Base-by-base conservation (phyloP, 2,797 vertebrate species). In the Champsocephalus esox region DNA sequence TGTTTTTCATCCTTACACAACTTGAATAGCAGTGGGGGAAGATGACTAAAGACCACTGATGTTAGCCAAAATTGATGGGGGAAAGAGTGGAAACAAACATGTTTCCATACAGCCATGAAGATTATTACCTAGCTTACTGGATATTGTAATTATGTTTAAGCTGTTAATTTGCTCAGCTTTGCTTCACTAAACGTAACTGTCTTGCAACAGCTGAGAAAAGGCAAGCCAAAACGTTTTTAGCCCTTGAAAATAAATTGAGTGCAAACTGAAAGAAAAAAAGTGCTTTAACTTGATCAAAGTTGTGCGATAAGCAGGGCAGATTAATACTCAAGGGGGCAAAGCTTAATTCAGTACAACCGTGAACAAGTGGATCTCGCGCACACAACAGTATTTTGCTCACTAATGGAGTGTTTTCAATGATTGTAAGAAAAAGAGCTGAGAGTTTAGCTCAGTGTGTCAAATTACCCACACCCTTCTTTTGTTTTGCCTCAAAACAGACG, bases 401-500 rank as follows among this genome's bases (percentile, higher is more conserved):
- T 88, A 92, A 87, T 85, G 60, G 73, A 84, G 73, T 79, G 82
- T 89, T 89, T 85, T 87, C 43, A 55, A 28, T 45, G 66, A 79
- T 49, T 46, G 70, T 41, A 70, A 70, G 17, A 65, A 74, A 61
- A 75, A 72, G 41, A 73, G 65, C 28, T 28, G 54, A 67, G 70
- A 77, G 48, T 81, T 77, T 76, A 79, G 69, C 64, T 79, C 50
- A 34, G 71, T 64, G 64, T 68, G 75, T 89, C 55, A 86, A 84
- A 85, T 90, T 65, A 74, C 70, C 54, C 79, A 65, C 77, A 76
- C 56, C 66, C 65, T 57, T 70, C 63, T 69, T 80, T 84, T 86
- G 67, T 84, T 91, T 81, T 12, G 9, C 67, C 62, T 76, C 45
- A 67, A 45, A 84, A 81, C 46, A 0, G 4, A 54, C 77, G 68